A percentile compares a stretch with the other conserved stretches of the same genome.
phyloP scores from a whole-genome alignment of 2,113 vertebrate species.

The Pomatostomus ruficeps region DNA sequence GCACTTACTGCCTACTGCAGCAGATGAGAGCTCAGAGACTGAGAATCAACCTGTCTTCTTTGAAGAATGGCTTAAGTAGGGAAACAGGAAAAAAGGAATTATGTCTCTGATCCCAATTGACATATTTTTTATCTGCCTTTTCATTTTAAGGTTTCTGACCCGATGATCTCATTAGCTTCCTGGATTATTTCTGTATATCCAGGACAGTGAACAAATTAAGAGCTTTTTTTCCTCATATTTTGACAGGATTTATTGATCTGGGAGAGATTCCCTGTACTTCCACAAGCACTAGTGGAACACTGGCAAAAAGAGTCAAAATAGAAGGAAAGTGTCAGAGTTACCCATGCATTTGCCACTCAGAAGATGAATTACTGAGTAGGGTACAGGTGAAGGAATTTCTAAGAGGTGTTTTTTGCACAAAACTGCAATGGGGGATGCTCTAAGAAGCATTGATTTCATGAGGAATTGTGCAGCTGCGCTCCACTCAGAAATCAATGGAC shows the following conservation, averaged over 20 bases:
- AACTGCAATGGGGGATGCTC: background rate
- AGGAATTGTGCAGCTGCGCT: background rate
- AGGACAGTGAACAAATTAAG: background rate
- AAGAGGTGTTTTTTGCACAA: background rate
- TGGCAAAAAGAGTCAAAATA: background rate
- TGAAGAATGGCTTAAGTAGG: background rate
- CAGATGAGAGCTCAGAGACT: background rate
- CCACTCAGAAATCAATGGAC: background rate
- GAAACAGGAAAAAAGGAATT: background rate
- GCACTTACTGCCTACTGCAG: background rate
- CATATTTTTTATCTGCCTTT: background rate
- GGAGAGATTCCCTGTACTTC: background rate
- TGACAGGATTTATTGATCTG: background rate
- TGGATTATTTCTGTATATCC: background rate
- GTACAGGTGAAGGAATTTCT: background rate
- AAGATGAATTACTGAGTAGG: background rate
- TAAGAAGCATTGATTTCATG: background rate
- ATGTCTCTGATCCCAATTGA: background rate
- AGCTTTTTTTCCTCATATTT: fast-evolving
- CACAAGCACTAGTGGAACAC: background rate
- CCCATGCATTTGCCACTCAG: background rate
- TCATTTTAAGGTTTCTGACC: background rate
- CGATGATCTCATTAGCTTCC: background rate
- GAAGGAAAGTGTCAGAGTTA: background rate
- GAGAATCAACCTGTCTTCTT: background rate